These are phyloP conservation scores for Agrochola lychnidis DNA, from an alignment of 2,888 invertebrate genomes.

Conservation along the genomic window DNA sequence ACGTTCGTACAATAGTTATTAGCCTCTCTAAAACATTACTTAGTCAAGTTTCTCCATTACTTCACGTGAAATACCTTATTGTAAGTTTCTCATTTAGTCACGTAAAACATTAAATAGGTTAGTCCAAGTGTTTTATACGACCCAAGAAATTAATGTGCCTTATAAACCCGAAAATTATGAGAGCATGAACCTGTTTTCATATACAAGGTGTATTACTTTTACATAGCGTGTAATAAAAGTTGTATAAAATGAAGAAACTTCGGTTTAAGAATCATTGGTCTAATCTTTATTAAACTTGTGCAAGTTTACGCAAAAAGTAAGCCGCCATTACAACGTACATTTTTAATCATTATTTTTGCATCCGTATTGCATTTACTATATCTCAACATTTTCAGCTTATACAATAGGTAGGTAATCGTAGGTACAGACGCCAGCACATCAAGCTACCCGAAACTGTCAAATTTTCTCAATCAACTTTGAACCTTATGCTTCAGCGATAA, in stretches of 20 bases:
- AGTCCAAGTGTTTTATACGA: slow-evolving; percentile 51
- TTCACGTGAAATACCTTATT: slow-evolving; percentile 47
- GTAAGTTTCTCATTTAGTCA: slow-evolving; percentile 56
- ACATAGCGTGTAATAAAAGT: slow-evolving; percentile 30
- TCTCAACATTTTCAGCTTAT: background rate
- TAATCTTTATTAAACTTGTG: slow-evolving; percentile 9
- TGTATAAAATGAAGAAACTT: slow-evolving; percentile 27
- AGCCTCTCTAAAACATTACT: slow-evolving; percentile 30
- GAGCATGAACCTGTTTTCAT: slow-evolving; percentile 55
- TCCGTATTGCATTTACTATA: background rate
- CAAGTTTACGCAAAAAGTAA: background rate
- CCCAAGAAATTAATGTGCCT: slow-evolving; percentile 52
- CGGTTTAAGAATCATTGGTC: slow-evolving; percentile 8
- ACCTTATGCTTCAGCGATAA: too few species aligned
- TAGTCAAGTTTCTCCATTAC: slow-evolving; percentile 46
- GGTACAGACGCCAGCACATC: too few species aligned
- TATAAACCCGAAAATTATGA: slow-evolving; percentile 57
- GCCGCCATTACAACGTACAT: background rate
- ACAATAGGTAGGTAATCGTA: background rate
- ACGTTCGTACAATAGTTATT: slow-evolving; percentile 8
- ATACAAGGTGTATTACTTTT: slow-evolving; percentile 48
- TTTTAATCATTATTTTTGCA: background rate
- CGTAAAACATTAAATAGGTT: slow-evolving; percentile 55
- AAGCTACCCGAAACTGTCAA: too few species aligned
- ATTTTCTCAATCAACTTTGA: too few species aligned